Evolutionary conservation across 2,113 vertebrate genomes (phyloP).

Genomic region (Thermophis baileyi): DNA sequence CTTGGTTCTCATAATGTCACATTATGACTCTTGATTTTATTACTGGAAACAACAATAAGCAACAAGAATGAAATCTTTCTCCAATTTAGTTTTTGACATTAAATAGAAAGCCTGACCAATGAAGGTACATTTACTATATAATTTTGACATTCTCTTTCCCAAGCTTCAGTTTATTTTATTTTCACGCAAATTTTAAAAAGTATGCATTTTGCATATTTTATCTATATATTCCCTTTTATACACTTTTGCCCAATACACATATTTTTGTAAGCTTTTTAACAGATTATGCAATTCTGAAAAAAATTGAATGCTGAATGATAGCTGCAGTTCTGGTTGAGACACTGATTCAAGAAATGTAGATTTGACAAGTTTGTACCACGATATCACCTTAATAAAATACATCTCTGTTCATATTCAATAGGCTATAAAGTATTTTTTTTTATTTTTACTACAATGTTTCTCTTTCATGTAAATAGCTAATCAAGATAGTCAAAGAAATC

Average conservation of each 20-base stretch:
- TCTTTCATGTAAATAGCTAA: neutral
- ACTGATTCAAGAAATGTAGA: neutral
- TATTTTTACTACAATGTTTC: neutral
- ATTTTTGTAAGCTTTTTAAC: neutral
- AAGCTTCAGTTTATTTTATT: neutral
- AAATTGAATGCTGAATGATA: neutral
- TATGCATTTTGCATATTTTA: neutral
- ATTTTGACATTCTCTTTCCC: neutral
- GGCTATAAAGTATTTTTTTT: neutral
- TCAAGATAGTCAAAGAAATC: neutral
- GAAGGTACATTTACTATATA: neutral
- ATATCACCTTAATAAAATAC: neutral
- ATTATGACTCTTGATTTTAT: neutral
- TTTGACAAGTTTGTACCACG: neutral
- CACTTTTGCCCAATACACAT: neutral
- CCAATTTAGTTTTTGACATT: neutral
- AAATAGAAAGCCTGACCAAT: slow-evolving; percentile 5
- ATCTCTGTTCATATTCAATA: neutral
- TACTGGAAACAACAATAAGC: neutral
- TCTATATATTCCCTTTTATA: neutral
- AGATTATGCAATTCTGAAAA: neutral
- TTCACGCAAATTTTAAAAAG: neutral
- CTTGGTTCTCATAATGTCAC: neutral
- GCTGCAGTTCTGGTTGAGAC: neutral
- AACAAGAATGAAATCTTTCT: neutral